phyloP scores from a whole-genome alignment of 2,797 vertebrate species.

The Sebastes hopkinsi region DNA sequence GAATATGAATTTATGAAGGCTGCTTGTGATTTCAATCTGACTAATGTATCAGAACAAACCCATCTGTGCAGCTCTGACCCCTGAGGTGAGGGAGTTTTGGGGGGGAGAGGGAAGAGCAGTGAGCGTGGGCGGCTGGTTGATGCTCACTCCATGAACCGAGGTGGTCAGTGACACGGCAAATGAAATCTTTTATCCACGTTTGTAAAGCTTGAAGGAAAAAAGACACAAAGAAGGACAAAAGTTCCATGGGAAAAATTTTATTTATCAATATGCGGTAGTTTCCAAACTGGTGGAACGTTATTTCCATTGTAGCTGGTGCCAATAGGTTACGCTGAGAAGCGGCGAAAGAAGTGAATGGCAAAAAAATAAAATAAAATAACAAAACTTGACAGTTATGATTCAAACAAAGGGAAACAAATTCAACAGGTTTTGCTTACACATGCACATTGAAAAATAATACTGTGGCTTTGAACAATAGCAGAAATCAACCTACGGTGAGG shows the following conservation, averaged over 20 bases:
- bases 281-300: constrained; percentile 83
- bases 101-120: constrained; percentile 14
- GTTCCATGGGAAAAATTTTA: constrained; percentile 87
- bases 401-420: constrained; percentile 79
- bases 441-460: constrained; percentile 83
- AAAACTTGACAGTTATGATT: constrained; percentile 79
- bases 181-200: constrained; percentile 24
- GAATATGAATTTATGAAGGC: constrained; percentile 82
- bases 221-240: constrained; percentile 45
- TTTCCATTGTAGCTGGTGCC: constrained; percentile 83
- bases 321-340: constrained; percentile 82
- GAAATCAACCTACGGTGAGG: constrained; percentile 66
- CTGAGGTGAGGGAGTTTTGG: constrained; percentile 68
- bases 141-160: constrained; percentile 43
- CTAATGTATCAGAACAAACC: constrained; percentile 84
- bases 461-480: constrained; percentile 78
- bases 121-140: constrained; percentile 54
- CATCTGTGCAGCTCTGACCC: constrained; percentile 81
- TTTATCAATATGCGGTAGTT: constrained; percentile 86
- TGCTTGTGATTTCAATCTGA: constrained; percentile 83
- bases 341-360: constrained; percentile 63
- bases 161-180: constrained; percentile 49
- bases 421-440: constrained; percentile 79
- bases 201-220: constrained; percentile 12
- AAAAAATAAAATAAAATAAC: constrained; percentile 51